phyloP scores from a whole-genome alignment of 2,113 vertebrate species.

The Caracal caracal region DNA sequence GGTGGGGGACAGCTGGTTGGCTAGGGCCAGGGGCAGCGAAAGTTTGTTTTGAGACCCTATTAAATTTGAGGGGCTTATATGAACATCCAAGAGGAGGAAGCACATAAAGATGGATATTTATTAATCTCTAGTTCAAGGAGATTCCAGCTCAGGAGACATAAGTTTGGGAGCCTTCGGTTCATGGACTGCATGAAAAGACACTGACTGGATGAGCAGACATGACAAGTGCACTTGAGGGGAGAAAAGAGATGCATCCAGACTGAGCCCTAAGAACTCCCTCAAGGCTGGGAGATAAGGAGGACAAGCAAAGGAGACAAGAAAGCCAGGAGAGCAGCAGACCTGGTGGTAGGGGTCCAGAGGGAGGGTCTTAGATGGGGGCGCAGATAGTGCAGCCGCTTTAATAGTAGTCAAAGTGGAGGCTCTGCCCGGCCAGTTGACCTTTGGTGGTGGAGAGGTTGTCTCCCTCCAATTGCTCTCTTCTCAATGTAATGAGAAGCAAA shows the following conservation, averaged over 20 bases:
- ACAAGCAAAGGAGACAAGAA: neutral
- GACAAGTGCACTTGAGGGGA: neutral
- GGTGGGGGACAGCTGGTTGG: neutral
- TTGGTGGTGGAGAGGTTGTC: too few relatives aligned
- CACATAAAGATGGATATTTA: neutral
- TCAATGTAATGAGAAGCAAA: neutral
- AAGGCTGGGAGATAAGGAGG: neutral
- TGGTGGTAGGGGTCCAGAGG: fast-evolving
- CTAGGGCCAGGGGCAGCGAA: neutral
- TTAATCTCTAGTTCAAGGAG: neutral
- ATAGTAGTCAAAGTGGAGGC: fast-evolving
- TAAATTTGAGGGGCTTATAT: neutral
- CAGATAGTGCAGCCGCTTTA: fast-evolving
- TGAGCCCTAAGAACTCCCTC: neutral
- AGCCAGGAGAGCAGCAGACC: fast-evolving
- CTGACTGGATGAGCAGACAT: neutral
- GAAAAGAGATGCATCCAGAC: neutral
- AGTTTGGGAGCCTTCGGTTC: neutral
- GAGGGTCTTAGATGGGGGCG: fast-evolving
- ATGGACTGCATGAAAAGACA: neutral
- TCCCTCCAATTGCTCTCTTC: neutral
- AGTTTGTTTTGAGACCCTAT: neutral
- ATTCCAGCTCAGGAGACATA: fast-evolving
- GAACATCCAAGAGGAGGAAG: neutral
- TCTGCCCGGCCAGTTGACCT: fast-evolving